A percentile compares a stretch with the other conserved stretches of the same genome.
Evolutionary conservation across 1,140 invertebrate species (phyloP).

Genomic region (Chrysopa pallens): DNA sequence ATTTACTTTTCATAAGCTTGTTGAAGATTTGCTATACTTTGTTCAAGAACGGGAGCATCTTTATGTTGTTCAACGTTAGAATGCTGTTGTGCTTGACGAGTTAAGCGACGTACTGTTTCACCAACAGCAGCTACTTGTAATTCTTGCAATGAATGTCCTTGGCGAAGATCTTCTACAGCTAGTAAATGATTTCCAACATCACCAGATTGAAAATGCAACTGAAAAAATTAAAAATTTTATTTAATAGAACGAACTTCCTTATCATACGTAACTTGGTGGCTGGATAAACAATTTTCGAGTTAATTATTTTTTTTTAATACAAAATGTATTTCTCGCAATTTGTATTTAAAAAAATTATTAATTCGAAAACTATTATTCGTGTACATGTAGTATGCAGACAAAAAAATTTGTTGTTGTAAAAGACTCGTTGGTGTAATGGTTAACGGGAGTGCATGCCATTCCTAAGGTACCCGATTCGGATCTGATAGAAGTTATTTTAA

Average conservation of each 20-base stretch:
- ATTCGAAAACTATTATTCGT: too few relatives aligned
- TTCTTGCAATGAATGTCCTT: slow-evolving; percentile 84
- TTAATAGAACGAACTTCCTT: neutral
- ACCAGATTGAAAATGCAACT: slow-evolving; percentile 65
- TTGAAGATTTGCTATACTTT: slow-evolving; percentile 52
- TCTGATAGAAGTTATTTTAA: too few relatives aligned
- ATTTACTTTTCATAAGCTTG: slow-evolving; percentile 44
- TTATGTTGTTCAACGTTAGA: slow-evolving; percentile 27
- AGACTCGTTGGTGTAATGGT: too few relatives aligned
- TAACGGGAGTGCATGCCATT: too few relatives aligned
- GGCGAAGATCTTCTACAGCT: slow-evolving; percentile 82
- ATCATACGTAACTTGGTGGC: too few relatives aligned
- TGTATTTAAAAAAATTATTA: too few relatives aligned
- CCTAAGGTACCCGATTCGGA: too few relatives aligned
- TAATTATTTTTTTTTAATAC: too few relatives aligned
- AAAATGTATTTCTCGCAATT: too few relatives aligned
- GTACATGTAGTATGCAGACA: too few relatives aligned
- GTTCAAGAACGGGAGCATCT: slow-evolving; percentile 43
- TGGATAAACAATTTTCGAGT: too few relatives aligned
- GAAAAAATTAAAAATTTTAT: slow-evolving; percentile 10
- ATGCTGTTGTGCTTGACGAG: slow-evolving; percentile 38
- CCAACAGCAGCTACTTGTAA: slow-evolving; percentile 74
- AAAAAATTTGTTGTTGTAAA: too few relatives aligned
- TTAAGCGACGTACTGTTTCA: slow-evolving; percentile 61
- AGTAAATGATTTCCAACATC: slow-evolving; percentile 83